These are phyloP conservation scores for Synanthedon andrenaeformis DNA, from an alignment of 2,888 invertebrate genomes.

Conservation along the genomic window DNA sequence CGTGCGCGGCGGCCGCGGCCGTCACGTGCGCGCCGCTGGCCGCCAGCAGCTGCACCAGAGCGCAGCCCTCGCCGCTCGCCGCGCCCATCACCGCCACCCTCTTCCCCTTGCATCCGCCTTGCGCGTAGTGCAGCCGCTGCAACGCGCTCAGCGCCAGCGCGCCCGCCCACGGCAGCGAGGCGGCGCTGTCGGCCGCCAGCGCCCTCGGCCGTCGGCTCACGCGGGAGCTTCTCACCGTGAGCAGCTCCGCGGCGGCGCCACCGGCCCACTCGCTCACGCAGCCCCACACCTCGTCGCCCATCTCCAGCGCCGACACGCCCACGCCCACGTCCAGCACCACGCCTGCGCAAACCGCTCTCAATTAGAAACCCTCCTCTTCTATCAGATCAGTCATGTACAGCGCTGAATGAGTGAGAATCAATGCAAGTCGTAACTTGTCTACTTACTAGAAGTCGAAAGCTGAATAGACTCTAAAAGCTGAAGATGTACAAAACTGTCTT, in stretches of 20 bases:
- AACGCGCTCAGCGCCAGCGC: constrained; percentile 34
- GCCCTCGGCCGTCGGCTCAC: constrained; percentile 47
- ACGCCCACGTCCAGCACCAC: constrained; percentile 56
- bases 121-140: constrained; percentile 21
- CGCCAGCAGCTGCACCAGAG: constrained; percentile 40
- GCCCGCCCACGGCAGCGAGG: constrained; percentile 49
- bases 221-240: constrained; percentile 47
- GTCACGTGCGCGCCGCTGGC: constrained; percentile 43
- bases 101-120: constrained; percentile 29
- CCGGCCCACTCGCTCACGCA: constrained; percentile 59
- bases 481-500: too few species aligned
- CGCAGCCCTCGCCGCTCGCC: constrained; percentile 46
- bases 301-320: constrained; percentile 47
- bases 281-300: constrained; percentile 66
- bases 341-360: constrained; percentile 18
- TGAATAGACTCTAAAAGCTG: too few species aligned
- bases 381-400: too few species aligned
- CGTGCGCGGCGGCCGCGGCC: constrained; percentile 32
- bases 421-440: too few species aligned
- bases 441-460: too few species aligned
- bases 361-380: too few species aligned
- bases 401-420: too few species aligned
- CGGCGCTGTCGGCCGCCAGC: constrained; percentile 48
- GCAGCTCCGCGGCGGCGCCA: constrained; percentile 53
- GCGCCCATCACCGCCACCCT: constrained; percentile 52